Percentiles rank a stretch among this genome's conserved stretches.
phyloP scores from a whole-genome alignment of 2,888 invertebrate species.

The Ophion slaviceki region DNA sequence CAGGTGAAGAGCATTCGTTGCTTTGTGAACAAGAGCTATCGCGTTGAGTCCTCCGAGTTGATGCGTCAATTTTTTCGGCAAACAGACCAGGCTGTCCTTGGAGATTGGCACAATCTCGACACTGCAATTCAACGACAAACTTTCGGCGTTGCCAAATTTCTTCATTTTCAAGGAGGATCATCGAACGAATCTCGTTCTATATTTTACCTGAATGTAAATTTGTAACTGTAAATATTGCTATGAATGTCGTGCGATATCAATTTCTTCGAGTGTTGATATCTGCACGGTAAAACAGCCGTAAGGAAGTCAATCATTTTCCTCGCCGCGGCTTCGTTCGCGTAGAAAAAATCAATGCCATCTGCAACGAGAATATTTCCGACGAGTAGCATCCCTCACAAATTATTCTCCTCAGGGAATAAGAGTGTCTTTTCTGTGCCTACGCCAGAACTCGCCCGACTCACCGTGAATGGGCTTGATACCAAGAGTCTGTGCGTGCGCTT shows the following conservation, averaged over 20 bases:
- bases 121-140: slow-evolving; percentile 83
- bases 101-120: slow-evolving; percentile 98
- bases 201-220: slow-evolving; percentile 90
- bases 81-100: slow-evolving; percentile 96
- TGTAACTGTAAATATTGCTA: slow-evolving; percentile 98
- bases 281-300: slow-evolving; percentile 93
- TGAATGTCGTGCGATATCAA: slow-evolving; percentile 98
- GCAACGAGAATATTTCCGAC: slow-evolving; percentile 67
- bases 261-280: slow-evolving; percentile 95
- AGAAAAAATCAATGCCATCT: slow-evolving; percentile 98
- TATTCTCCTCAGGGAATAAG: not conserved
- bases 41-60: slow-evolving; percentile 95
- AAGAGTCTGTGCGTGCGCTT: slow-evolving; percentile 94
- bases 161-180: not conserved
- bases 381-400: not conserved
- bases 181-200: not conserved
- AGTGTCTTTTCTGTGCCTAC: too few relatives aligned
- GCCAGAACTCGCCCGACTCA: slow-evolving; percentile 78
- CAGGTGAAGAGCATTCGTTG: slow-evolving; percentile 95
- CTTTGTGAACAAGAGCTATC: slow-evolving; percentile 94
- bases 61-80: slow-evolving; percentile 93
- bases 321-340: slow-evolving; percentile 94
- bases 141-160: not conserved
- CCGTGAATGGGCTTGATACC: slow-evolving; percentile 95
- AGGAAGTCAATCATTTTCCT: slow-evolving; percentile 98